phyloP scores from a whole-genome alignment of 2,113 vertebrate genomes.

The Sialia sialis region DNA sequence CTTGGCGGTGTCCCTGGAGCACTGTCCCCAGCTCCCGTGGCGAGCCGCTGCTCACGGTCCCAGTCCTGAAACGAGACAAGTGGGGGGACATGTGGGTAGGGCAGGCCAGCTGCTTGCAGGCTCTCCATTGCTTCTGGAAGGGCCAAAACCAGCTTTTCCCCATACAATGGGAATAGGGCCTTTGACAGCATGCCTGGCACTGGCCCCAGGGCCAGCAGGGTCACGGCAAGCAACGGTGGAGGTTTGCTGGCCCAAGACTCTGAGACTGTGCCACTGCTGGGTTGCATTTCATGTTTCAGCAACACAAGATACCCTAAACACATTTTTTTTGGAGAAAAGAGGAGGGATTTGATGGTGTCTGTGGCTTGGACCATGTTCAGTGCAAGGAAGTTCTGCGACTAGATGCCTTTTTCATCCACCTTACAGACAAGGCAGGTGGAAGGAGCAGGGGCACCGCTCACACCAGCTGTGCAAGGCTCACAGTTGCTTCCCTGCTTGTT shows the following conservation, averaged over 20 bases:
- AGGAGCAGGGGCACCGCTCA: neutral
- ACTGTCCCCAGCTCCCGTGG: neutral
- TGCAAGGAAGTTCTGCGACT: neutral
- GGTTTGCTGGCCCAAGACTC: neutral
- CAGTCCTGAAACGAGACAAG: neutral
- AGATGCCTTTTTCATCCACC: neutral
- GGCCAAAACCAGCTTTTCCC: neutral
- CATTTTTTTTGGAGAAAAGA: neutral
- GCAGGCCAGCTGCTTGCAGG: neutral
- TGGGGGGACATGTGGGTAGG: rapidly evolving
- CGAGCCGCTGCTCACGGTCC: neutral
- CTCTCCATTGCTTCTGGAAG: neutral
- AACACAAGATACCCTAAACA: neutral
- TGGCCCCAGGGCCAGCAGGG: neutral
- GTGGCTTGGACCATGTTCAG: neutral
- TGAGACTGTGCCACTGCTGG: neutral
- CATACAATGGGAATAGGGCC: rapidly evolving
- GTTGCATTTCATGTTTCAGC: neutral
- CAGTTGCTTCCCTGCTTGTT: neutral
- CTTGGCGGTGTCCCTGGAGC: rapidly evolving
- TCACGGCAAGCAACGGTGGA: rapidly evolving
- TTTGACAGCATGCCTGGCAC: neutral
- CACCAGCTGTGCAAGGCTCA: neutral
- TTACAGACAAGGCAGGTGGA: rapidly evolving
- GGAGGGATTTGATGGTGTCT: neutral